Conservation (phyloP, 2,113 vertebrate species). For the Xenopus borealis region DNA sequence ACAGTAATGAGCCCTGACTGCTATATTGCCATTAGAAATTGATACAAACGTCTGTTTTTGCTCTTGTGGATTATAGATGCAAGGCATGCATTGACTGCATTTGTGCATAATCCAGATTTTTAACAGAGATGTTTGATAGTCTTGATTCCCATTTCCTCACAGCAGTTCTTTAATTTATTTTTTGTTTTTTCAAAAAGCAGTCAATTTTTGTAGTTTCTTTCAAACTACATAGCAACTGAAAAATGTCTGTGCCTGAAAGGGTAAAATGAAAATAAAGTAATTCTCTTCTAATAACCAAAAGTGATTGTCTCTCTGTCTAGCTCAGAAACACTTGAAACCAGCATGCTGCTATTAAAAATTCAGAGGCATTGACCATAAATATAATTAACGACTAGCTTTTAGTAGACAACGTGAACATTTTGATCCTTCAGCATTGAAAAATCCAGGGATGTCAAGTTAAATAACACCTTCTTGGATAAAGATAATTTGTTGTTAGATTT, state of each 20-base stretch:
- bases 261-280: constrained; percentile 21
- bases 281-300: constrained; percentile 15
- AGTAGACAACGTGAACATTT: constrained; percentile 32
- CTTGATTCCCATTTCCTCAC: too few relatives aligned
- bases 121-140: too few relatives aligned
- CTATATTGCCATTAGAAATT: too few relatives aligned
- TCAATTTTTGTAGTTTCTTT: too few relatives aligned
- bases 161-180: too few relatives aligned
- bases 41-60: too few relatives aligned
- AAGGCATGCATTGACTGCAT: too few relatives aligned
- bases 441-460: constrained; percentile 31
- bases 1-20: too few relatives aligned
- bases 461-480: constrained; percentile 39
- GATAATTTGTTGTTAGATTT: constrained; percentile 23
- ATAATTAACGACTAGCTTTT: constrained; percentile 44
- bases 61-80: too few relatives aligned
- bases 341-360: constrained; percentile 45
- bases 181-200: too few relatives aligned
- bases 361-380: constrained; percentile 43
- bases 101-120: too few relatives aligned
- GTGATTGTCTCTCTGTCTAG: constrained; percentile 17
- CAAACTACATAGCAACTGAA: too few relatives aligned
- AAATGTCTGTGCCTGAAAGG: not conserved
- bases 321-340: constrained; percentile 36
- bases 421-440: constrained; percentile 38